Conservation (phyloP, 2,888 invertebrate genomes). For the Metalampra italica region DNA sequence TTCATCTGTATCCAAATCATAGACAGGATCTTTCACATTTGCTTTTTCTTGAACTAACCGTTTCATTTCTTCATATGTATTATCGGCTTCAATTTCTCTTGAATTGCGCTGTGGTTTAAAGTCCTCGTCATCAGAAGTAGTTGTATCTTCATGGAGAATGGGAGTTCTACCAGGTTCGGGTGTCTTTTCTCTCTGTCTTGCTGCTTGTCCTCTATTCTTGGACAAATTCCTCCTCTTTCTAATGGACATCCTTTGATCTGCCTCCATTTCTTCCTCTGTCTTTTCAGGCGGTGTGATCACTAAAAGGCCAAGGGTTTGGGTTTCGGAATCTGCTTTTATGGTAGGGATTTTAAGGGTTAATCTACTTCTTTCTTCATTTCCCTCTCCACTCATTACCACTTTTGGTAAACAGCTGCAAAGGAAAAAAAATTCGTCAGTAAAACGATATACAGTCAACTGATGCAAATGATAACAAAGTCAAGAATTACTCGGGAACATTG, state of each 20-base stretch:
- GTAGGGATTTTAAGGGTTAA: conserved; percentile 45
- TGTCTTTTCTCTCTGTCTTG: conserved; percentile 70
- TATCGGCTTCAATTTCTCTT: conserved; percentile 70
- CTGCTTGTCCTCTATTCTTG: conserved; percentile 72
- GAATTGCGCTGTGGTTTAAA: conserved; percentile 44
- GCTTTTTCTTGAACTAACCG: conserved; percentile 62
- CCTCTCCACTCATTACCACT: conserved; percentile 56
- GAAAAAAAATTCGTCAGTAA: conserved; percentile 35
- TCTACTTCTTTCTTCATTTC: conserved; percentile 27
- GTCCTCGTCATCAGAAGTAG: conserved; percentile 79
- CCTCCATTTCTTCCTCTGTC: conserved; percentile 46
- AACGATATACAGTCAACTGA: conserved; percentile 34
- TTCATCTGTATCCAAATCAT: conserved; percentile 66
- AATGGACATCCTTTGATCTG: conserved; percentile 71
- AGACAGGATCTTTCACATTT: conserved; percentile 61
- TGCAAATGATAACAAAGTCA: conserved; percentile 30
- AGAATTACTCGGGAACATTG: conserved; percentile 22
- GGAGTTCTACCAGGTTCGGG: conserved; percentile 69
- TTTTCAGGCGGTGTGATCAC: conserved; percentile 42
- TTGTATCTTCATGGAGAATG: conserved; percentile 79
- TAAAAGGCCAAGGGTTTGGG: conserved; percentile 46
- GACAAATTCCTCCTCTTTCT: conserved; percentile 81
- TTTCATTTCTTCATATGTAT: conserved; percentile 71
- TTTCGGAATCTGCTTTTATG: conserved; percentile 55
- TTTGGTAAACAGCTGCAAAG: conserved; percentile 41